These are phyloP conservation scores for Apantesis nais DNA, from an alignment of 2,888 invertebrate species.

Conservation along the genomic window DNA sequence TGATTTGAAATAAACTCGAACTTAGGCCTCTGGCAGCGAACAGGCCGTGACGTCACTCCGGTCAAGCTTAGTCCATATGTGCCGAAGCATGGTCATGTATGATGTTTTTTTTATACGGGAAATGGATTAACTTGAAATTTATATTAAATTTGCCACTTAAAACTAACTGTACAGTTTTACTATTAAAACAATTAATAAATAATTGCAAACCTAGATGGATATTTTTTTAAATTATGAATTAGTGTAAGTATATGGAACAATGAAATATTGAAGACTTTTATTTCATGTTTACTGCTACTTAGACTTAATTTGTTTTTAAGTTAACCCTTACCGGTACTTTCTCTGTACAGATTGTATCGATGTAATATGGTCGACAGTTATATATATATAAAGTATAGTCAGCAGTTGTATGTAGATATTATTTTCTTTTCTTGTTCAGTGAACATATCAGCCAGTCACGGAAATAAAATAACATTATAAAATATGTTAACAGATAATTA, in stretches of 20 bases:
- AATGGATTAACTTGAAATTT: too few species aligned
- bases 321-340: neutral
- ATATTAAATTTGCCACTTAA: too few species aligned
- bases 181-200: too few species aligned
- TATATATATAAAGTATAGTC: neutral
- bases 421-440: neutral
- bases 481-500: neutral
- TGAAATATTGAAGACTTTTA: neutral
- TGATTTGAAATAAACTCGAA: too few species aligned
- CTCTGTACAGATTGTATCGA: neutral
- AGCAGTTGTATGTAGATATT: neutral
- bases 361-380: neutral
- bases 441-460: neutral
- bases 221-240: too few species aligned
- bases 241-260: neutral
- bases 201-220: too few species aligned
- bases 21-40: too few species aligned
- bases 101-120: too few species aligned
- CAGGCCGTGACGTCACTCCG: too few species aligned
- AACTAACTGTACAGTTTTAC: too few species aligned
- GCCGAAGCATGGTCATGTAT: too few species aligned
- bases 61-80: too few species aligned
- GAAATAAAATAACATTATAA: neutral
- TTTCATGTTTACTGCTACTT: neutral
- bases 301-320: neutral